A percentile compares a stretch with the other conserved stretches of the same genome.
phyloP scores from a whole-genome alignment of 1,140 invertebrate genomes.

The Euwallacea similis region DNA sequence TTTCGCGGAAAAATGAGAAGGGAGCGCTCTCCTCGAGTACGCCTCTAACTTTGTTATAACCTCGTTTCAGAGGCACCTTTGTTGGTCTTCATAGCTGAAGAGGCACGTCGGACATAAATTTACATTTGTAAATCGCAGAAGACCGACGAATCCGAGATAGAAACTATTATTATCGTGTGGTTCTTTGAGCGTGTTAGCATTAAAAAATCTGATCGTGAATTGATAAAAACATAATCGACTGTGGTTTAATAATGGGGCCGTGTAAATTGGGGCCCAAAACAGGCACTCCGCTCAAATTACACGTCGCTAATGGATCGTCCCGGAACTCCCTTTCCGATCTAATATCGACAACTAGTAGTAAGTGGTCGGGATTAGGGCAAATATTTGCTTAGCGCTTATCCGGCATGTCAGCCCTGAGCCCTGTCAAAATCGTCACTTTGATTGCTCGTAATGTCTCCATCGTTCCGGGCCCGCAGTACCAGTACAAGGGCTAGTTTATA shows the following conservation, averaged over 20 bases:
- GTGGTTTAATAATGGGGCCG: background rate
- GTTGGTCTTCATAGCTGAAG: too few species aligned
- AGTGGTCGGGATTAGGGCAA: conserved; percentile 28
- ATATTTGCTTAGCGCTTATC: conserved; percentile 25
- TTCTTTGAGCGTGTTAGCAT: too few species aligned
- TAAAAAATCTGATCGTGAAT: too few species aligned
- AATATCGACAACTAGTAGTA: conserved; percentile 31
- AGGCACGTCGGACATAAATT: too few species aligned
- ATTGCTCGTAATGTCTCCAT: conserved; percentile 2
- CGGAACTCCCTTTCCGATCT: conserved; percentile 1
- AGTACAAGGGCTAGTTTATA: too few species aligned
- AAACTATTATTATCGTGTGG: too few species aligned
- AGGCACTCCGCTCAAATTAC: background rate
- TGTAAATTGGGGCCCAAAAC: background rate
- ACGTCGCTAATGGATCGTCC: conserved; percentile 3
- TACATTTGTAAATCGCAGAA: too few species aligned
- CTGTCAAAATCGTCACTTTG: conserved; percentile 28
- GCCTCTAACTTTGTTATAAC: too few species aligned
- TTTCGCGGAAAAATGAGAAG: conserved; percentile 12
- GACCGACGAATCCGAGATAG: too few species aligned
- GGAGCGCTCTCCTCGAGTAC: background rate
- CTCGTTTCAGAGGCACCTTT: too few species aligned
- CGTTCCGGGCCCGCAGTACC: background rate
- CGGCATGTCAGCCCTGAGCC: conserved; percentile 20
- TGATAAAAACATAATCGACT: too few species aligned